These are phyloP conservation scores for Enteromius mattozi DNA, from an alignment of 2,797 vertebrate genomes.

Conservation along the genomic window DNA sequence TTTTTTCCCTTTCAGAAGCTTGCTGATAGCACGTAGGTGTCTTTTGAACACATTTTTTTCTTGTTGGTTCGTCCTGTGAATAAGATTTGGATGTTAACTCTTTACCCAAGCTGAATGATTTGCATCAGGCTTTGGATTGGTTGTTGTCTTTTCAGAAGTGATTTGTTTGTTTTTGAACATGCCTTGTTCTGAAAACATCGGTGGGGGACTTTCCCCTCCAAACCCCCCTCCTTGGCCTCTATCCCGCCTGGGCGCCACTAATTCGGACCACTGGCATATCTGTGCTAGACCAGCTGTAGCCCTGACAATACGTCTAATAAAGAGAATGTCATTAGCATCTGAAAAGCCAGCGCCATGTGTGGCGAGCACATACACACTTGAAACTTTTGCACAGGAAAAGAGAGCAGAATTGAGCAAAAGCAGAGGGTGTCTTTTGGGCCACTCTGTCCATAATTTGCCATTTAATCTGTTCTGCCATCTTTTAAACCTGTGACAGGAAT, in stretches of 20 bases:
- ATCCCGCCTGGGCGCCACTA: constrained; percentile 66
- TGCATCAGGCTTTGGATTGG: constrained; percentile 42
- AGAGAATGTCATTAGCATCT: constrained; percentile 81
- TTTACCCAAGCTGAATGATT: constrained; percentile 29
- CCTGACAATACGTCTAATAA: constrained; percentile 84
- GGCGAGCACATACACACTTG: constrained; percentile 72
- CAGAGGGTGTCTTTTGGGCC: constrained; percentile 67
- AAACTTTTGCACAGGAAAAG: constrained; percentile 65
- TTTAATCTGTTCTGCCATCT: constrained; percentile 31
- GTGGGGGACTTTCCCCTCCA: constrained; percentile 63
- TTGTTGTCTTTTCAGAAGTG: constrained; percentile 41
- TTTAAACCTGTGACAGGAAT: constrained; percentile 15
- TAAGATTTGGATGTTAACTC: constrained; percentile 33
- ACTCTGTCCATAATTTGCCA: constrained; percentile 64
- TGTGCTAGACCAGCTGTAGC: constrained; percentile 81
- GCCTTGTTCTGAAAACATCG: constrained; percentile 53
- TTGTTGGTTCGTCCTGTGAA: not conserved
- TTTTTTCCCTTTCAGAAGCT: not conserved
- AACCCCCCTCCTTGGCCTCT: constrained; percentile 58
- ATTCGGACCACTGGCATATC: constrained; percentile 81
- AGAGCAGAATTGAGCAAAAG: constrained; percentile 62
- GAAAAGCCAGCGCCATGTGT: constrained; percentile 80
- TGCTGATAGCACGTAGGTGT: not conserved
- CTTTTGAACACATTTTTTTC: constrained; percentile 1
- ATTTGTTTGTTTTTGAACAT: constrained; percentile 63